Evolutionary conservation across 2,113 vertebrate species (phyloP), one percentile per base, ranked within the genome.

Genomic region (Cricetomys ansorgei): DNA sequence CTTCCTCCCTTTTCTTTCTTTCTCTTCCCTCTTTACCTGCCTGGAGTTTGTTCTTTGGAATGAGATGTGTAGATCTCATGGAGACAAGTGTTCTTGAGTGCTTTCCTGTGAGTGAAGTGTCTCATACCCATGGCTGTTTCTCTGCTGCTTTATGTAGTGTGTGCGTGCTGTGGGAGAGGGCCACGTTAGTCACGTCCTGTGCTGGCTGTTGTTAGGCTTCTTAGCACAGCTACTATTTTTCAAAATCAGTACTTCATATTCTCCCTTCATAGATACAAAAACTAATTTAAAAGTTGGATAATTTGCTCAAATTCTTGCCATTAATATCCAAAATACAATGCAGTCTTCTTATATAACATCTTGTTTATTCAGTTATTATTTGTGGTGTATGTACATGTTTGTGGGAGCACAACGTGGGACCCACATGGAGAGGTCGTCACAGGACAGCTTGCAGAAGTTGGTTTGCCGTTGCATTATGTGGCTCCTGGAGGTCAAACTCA

Each of bases 11-110:
- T 53, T 40, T 40, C n/a, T 27, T n/a, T 37, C 19, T 55, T 17
- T 5, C 25, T 17, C 13, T 15, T 17, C 16, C 65, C 62, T 48
- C 5, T 59, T 27, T 34, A 79, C 73, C 75, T 34, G 21, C 88
- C 23, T 85, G 31, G 79, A 95, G 65, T 95, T 93, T 70, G 53
- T 85, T 97, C 29, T 34, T 94, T 79, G 67, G 15, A 81, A 53
- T 92, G 40, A 67, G 9, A 0, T 92, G 16, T 83, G 34, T 31
- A 70, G 93, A 29, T 92, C 76, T 37, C 7, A 3, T 91, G 31
- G 48, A 67, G 50, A 65, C 43, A 0, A 12, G 17, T 67, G 37
- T 40, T 94, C 62, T 76, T 53, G 12, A 48, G 19, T 76, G 19
- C 57, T 80, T 43, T 95, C 77, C 75, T 59, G 15, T 31, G 25